A percentile compares a stretch with the other conserved stretches of the same genome.
phyloP scores from a whole-genome alignment of 2,888 invertebrate species.

The Anoncus sp. region DNA sequence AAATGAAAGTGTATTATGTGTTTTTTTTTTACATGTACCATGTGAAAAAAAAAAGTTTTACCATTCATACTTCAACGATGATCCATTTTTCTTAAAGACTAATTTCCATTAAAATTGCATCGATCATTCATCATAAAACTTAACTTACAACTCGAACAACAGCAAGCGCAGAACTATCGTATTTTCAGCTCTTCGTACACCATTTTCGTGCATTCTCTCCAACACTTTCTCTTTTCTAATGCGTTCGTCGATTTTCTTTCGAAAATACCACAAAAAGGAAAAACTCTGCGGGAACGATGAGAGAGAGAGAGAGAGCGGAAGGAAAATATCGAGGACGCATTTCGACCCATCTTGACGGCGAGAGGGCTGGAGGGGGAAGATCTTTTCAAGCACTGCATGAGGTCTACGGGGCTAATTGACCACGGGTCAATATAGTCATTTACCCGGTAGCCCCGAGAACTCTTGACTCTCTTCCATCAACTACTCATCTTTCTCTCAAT shows the following conservation, averaged over 20 bases:
- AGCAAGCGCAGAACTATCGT: neutral
- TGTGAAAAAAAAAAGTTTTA: no score
- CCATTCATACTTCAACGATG: no score
- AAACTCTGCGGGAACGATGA: conserved; percentile 44
- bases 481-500: conserved; percentile 61
- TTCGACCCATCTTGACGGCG: conserved; percentile 10
- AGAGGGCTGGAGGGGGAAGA: conserved; percentile 6
- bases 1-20: no score
- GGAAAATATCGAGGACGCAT: conserved; percentile 37
- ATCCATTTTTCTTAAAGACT: no score
- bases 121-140: no score
- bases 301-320: conserved; percentile 8
- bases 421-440: conserved; percentile 72
- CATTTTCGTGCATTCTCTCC: conserved; percentile 11
- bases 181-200: conserved; percentile 9
- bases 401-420: conserved; percentile 70
- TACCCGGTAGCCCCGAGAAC: conserved; percentile 62
- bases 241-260: conserved; percentile 16
- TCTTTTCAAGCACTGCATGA: conserved; percentile 60
- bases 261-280: conserved; percentile 51
- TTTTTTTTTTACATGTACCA: no score
- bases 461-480: conserved; percentile 56
- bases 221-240: conserved; percentile 51
- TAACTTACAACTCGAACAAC: neutral
- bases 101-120: no score